Base-by-base conservation (phyloP, 2,113 vertebrate genomes). In the Columbina picui region DNA sequence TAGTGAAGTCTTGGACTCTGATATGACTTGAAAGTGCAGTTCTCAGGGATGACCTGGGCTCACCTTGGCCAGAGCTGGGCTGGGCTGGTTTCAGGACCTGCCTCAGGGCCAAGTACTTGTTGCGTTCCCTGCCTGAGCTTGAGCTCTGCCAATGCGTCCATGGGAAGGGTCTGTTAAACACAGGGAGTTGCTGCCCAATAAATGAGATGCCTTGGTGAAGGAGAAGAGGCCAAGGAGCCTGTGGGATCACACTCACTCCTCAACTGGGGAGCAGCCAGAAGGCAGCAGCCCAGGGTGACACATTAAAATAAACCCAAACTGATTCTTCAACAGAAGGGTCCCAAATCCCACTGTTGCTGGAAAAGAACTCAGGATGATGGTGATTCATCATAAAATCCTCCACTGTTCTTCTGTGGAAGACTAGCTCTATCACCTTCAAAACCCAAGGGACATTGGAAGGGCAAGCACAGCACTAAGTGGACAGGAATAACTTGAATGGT, bases 101-200 rank as follows among this genome's bases (percentile, higher is more conserved):
- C 8, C 30, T 36, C 0, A 0, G 4, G 17, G 10, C 6, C 59
- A 43, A 36, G 21, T 15, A 7, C 43, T 11, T 50, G 30, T 12
- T 36, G 11, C 8, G 21, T 22, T 14, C 27, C 14, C 9, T 36
- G 21, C 6, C 41, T 53, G 45, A 69, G 14, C 14, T 7, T 69
- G 17, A 61, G 14, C 15, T 77, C 36, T 43, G 22, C 45, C 27
- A 32, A 17, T 14, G 27, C 27, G 19, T 61, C n/a, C 43, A 45
- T 45, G 43, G 43, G 43, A 45, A 19, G 43, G 18, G 43, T 45
- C 18, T 19, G 43, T 45, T 0, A n/a, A 61, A 70, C 5, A 12
- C 36, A 5, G 17, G 21, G 30, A 15, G 32, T 4, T 3, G 0
- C 9, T 52, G 8, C 18, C 11, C 9, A 27, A 27, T 20, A 38